Base-by-base conservation (phyloP, 2,888 invertebrate genomes). In the Ernsta delagoae region DNA sequence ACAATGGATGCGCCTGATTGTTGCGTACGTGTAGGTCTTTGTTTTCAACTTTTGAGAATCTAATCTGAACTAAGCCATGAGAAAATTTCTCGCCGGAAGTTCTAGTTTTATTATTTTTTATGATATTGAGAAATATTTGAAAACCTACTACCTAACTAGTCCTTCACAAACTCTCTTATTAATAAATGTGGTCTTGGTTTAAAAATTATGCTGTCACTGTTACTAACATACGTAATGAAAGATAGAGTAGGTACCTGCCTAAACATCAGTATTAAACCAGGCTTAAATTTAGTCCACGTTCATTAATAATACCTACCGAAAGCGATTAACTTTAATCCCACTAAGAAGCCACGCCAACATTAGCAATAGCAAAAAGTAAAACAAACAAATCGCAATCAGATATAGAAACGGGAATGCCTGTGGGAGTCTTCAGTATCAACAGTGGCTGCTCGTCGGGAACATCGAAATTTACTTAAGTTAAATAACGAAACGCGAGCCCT, bases 401-500 rank as follows among this genome's bases (percentile, higher is more conserved):
- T 68, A 68, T 78, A 70, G 75, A 76, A 74, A 73, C 71, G 63
- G 63, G 63, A 59, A 59, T 62, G 63, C 63, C 69, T 69, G 69
- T 59, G 69, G 69, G 63, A 69, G 63, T 45, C 43, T 69, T 64
- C 69, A 81, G 80, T 80, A 83, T 84, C 84, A 86, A 85, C 87
- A 84, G 83, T 80, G 86, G 85, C 84, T 83, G 79, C 78, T 81
- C 79, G 79, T 77, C 79, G 86, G 83, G 88, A 90, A 93, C 92
- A 93, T 89, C 86, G 91, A 91, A 93, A 93, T 92, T 92, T 93
- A 93, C 92, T 93, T 92, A 92, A 89, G 90, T 90, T 91, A 89
- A 90, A 92, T 90, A 92, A 89, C 89, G 87, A 89, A 90, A 87
- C 86, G 88, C 88, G 86, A 88, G 87, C 90, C 91, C 90, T 87